These are phyloP conservation scores for Dryobotodes eremita DNA, from an alignment of 2,888 invertebrate species.

Conservation along the genomic window DNA sequence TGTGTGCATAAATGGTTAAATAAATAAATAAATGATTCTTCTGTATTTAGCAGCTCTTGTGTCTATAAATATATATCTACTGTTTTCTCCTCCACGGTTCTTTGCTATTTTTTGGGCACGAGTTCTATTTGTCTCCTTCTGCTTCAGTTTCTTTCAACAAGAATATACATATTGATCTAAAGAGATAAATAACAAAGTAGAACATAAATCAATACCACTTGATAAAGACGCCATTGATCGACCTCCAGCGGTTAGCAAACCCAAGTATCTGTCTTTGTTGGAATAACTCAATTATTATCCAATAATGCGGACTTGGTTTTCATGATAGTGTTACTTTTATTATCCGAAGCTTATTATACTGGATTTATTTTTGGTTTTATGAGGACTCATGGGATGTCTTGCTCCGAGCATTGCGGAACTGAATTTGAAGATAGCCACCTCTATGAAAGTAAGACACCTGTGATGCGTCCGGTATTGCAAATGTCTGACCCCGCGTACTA, in stretches of 20 bases:
- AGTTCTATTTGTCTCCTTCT: neutral
- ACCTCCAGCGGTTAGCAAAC: conserved; percentile 67
- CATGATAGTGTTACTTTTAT: conserved; percentile 47
- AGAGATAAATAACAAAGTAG: neutral
- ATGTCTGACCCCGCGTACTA: neutral
- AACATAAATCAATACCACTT: conserved; percentile 30
- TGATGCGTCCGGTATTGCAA: neutral
- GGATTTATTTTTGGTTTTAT: conserved; percentile 25
- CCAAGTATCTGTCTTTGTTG: too few relatives aligned
- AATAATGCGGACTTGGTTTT: conserved; percentile 41
- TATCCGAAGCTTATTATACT: conserved; percentile 10
- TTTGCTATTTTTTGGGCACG: too few relatives aligned
- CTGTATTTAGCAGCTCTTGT: too few relatives aligned
- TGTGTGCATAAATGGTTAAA: too few relatives aligned
- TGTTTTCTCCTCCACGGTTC: too few relatives aligned
- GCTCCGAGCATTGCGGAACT: too few relatives aligned
- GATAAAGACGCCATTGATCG: conserved; percentile 40
- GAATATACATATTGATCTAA: neutral
- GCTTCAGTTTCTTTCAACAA: neutral
- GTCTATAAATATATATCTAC: too few relatives aligned
- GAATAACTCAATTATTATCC: conserved; percentile 48
- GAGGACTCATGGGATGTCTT: neutral
- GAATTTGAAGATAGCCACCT: neutral
- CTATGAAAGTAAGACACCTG: too few relatives aligned
- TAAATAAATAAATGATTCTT: too few relatives aligned